Evolutionary conservation across 2,888 invertebrate species (phyloP).

Genomic region (Mimumesa dahlbomi): DNA sequence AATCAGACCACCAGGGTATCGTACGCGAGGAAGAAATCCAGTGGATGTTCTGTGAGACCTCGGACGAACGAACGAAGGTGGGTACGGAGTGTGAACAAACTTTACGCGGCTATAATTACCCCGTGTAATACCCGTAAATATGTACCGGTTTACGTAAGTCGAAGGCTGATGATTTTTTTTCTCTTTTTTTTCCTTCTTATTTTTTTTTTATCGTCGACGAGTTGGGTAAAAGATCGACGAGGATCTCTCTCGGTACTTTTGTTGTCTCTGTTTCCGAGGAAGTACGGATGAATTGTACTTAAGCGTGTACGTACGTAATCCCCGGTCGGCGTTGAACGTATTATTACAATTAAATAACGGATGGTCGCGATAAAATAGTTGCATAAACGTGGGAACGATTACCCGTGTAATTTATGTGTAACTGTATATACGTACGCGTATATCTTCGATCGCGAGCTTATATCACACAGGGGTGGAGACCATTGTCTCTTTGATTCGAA

Average conservation of each 20-base stretch:
- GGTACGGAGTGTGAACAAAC: conserved; percentile 32
- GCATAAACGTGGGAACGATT: conserved; percentile 10
- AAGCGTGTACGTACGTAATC: too few relatives aligned
- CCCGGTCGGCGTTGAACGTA: too few relatives aligned
- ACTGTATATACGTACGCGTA: not conserved
- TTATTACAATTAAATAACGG: not conserved
- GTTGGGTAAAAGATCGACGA: not conserved
- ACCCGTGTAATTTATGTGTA: not conserved
- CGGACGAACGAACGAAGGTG: too few relatives aligned
- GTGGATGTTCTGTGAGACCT: too few relatives aligned
- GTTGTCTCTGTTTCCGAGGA: not conserved
- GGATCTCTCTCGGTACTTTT: not conserved
- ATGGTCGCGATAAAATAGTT: not conserved
- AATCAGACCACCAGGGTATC: not conserved
- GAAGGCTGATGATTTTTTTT: conserved; percentile 14
- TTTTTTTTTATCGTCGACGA: not conserved
- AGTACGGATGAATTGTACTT: not conserved
- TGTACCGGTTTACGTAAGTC: conserved; percentile 33
- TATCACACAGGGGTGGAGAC: not conserved
- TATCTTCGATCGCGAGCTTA: not conserved
- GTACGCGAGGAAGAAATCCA: not conserved
- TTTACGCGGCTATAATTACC: conserved; percentile 14
- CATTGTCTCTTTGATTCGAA: not conserved
- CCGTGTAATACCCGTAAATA: conserved; percentile 16
- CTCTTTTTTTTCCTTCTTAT: too few relatives aligned